Evolutionary conservation across 2,888 invertebrate species (phyloP).

Genomic region (Elysia crispata): DNA sequence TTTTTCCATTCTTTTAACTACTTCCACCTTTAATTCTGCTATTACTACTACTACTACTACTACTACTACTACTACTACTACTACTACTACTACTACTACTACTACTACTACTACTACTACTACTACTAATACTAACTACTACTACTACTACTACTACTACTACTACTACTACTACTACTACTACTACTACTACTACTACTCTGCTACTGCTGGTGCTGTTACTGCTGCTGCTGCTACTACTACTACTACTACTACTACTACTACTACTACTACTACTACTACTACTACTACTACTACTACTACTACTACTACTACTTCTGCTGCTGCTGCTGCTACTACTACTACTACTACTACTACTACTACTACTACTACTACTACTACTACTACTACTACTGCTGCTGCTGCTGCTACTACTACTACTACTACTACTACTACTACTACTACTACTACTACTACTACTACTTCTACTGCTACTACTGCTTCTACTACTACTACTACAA

Average conservation of each 20-base stretch:
- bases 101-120: conserved; percentile 19
- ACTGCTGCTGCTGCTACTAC: not conserved
- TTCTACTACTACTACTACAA: too few species aligned
- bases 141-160: conserved; percentile 16
- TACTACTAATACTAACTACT: conserved; percentile 15
- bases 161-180: conserved; percentile 19
- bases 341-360: conserved; percentile 9
- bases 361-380: conserved; percentile 4
- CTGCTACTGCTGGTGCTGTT: too few species aligned
- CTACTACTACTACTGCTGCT: conserved; percentile 3
- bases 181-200: not conserved
- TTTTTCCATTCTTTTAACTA: not conserved
- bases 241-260: conserved; percentile 4
- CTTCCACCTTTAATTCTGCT: not conserved
- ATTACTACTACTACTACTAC: conserved; percentile 16
- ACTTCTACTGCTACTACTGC: too few species aligned
- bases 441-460: conserved; percentile 9
- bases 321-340: too few species aligned
- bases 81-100: conserved; percentile 19
- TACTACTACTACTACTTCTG: too few species aligned
- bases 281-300: conserved; percentile 9
- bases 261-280: conserved; percentile 9
- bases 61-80: conserved; percentile 19
- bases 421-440: conserved; percentile 4
- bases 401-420: conserved; percentile 1